Evolutionary conservation across 1,140 invertebrate species (phyloP).

Genomic region (Sipha flava): DNA sequence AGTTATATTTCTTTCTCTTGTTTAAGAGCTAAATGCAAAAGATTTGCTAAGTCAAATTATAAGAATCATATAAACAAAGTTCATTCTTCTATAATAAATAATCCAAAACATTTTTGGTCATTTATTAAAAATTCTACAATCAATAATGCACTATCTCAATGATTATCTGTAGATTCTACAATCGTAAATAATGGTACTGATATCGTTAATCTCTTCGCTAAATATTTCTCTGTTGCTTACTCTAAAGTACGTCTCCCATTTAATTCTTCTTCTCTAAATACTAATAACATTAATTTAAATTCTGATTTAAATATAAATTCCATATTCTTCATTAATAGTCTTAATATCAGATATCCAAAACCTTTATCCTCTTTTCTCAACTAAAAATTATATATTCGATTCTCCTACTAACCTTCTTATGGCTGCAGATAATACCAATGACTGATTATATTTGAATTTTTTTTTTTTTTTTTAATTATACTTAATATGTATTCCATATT

Average conservation of each 20-base stretch:
- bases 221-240: not conserved
- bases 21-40: not conserved
- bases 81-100: not conserved
- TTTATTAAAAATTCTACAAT: not conserved
- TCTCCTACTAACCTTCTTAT: no score
- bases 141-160: not conserved
- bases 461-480: no score
- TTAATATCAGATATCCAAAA: no score
- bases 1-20: not conserved
- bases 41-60: not conserved
- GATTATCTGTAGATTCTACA: not conserved
- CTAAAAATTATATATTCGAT: no score
- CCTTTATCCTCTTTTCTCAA: no score
- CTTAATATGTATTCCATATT: no score
- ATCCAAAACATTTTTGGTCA: not conserved
- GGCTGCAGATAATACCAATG: no score
- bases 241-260: not conserved
- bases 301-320: not conserved
- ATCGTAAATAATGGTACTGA: not conserved
- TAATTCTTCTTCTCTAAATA: not conserved
- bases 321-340: no score
- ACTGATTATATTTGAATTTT: no score
- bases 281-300: not conserved
- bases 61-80: not conserved
- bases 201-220: not conserved